Evolutionary conservation across 2,888 invertebrate species (phyloP), one percentile per base, ranked within the genome.

Genomic region (Clivina fossor): DNA sequence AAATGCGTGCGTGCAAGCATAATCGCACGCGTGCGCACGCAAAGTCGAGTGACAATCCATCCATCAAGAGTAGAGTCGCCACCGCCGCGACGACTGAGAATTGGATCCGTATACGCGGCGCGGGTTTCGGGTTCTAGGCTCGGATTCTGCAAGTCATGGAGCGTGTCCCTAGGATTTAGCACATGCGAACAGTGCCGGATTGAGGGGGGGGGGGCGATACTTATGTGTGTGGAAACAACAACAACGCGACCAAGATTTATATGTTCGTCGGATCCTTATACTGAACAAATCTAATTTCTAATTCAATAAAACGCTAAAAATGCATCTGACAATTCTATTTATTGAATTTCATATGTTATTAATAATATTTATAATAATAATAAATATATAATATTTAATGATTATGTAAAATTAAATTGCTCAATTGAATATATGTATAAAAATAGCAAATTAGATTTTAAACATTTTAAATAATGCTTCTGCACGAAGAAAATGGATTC

Each of bases 91-190:
- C 18, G 28, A 24, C 18, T 18, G 19, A 13, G 35, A 19, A 40
- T 40, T 40, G 24, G 35, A 19, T 44, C 30, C 4, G 43, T 28
- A 30, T 7, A 26, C 8, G 8, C 26, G 8, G n/a, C 16, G n/a
- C 9, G 15, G 43, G 11, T 11, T 32, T 41, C 43, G 26, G 41
- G 47, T 47, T 30, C 35, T 5, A 4, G 7, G 41, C 43, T 43
- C n/a, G n/a, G n/a, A n/a, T 53, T 44, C 53, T 53, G 53, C 53
- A 53, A 53, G 53, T 53, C 53, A 53, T 37, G 7, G 33, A 16
- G 8, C 51, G 16, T 32, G 11, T 44, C 19, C 18, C 50, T 11
- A 28, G 26, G 35, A 51, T 41, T 49, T 38, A 11, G 13, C 51
- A 22, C 9, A n/a, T n/a, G n/a, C 4, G n/a, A 33, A 37, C 49